Evolutionary conservation across 1,140 invertebrate genomes (phyloP).

Genomic region (Eciton burchellii): DNA sequence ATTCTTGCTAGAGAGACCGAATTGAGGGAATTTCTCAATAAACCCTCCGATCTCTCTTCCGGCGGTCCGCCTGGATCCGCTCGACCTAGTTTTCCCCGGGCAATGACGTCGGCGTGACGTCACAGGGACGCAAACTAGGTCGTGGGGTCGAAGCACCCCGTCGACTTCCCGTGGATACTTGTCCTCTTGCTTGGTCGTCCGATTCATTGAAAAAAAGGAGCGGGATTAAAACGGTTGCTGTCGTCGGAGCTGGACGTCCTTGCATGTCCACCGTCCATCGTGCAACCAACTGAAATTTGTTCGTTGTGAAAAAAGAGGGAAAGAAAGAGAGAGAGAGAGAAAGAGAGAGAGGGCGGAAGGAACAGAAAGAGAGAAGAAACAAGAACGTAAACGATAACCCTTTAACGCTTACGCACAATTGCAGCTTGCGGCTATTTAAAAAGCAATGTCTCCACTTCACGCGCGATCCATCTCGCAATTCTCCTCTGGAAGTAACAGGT

Average conservation of each 20-base stretch:
- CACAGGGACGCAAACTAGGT: constrained; percentile 76
- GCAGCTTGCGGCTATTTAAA: neutral
- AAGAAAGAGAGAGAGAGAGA: too few relatives aligned
- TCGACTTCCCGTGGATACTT: constrained; percentile 71
- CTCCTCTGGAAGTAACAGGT: neutral
- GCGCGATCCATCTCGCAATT: neutral
- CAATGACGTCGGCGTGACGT: constrained; percentile 81
- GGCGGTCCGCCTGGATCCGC: constrained; percentile 71
- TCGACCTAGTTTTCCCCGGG: constrained; percentile 80
- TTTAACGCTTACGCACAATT: neutral
- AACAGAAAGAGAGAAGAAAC: neutral
- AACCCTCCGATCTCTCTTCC: constrained; percentile 73
- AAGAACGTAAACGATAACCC: neutral
- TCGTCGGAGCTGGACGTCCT: constrained; percentile 7
- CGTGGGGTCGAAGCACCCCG: constrained; percentile 77
- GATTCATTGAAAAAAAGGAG: constrained; percentile 75
- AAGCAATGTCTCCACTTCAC: neutral
- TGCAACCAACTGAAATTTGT: constrained; percentile 9
- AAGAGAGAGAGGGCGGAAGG: neutral
- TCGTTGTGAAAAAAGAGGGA: neutral
- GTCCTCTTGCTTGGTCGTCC: constrained; percentile 59
- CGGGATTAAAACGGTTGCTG: constrained; percentile 61
- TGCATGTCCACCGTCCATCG: constrained; percentile 6
- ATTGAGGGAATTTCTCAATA: constrained; percentile 77
- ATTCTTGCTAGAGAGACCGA: constrained; percentile 31